These are phyloP conservation scores for Glareola pratincola DNA, from an alignment of 2,113 vertebrate species.

Conservation along the genomic window DNA sequence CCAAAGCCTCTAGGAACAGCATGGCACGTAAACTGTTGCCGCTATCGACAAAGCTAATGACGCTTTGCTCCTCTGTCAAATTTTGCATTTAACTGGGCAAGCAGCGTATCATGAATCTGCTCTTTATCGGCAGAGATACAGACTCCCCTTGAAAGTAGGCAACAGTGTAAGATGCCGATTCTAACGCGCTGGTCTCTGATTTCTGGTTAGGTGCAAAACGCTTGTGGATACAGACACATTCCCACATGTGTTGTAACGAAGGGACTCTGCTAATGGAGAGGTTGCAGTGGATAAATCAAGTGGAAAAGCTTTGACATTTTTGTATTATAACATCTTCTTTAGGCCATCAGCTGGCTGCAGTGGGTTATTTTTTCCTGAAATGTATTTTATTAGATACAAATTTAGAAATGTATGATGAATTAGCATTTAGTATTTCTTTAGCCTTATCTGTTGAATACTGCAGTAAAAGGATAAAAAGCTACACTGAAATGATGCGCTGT, in stretches of 20 bases:
- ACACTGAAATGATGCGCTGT: background rate
- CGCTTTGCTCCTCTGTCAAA: background rate
- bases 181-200: background rate
- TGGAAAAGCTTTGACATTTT: background rate
- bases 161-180: too few species aligned
- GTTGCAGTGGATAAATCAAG: background rate
- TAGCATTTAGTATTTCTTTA: background rate
- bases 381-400: background rate
- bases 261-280: background rate
- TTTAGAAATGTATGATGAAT: background rate
- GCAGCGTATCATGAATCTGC: background rate
- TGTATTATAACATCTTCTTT: background rate
- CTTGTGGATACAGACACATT: background rate
- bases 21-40: background rate
- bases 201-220: rapidly evolving
- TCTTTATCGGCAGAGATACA: background rate
- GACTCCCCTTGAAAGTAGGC: background rate
- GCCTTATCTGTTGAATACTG: background rate
- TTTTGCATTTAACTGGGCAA: background rate
- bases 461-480: background rate
- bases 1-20: background rate
- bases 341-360: background rate
- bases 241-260: rapidly evolving
- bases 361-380: background rate
- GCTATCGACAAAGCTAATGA: background rate